phyloP scores from a whole-genome alignment of 2,797 vertebrate genomes.

The Amphiprion clarkii region DNA sequence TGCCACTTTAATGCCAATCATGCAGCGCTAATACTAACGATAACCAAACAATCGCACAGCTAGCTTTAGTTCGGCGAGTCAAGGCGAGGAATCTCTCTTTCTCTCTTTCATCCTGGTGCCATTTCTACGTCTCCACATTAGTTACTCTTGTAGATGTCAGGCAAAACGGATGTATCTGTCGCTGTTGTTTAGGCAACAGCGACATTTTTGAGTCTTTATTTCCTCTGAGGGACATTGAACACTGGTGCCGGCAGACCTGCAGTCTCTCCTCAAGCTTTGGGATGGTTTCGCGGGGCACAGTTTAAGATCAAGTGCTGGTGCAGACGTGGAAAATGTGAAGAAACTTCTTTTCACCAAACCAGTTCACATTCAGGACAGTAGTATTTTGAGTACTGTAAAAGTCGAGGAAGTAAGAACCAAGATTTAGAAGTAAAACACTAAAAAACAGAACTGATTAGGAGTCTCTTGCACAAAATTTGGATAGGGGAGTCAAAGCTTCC shows the following conservation, averaged over 20 bases:
- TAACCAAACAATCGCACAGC: constrained; percentile 26
- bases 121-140: constrained; percentile 63
- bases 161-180: constrained; percentile 81
- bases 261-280: constrained; percentile 80
- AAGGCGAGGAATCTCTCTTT: constrained; percentile 60
- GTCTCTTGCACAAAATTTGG: constrained; percentile 3
- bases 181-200: constrained; percentile 35
- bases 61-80: constrained; percentile 24
- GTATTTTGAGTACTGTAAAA: neutral
- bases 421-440: neutral
- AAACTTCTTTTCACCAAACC: constrained; percentile 30
- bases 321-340: neutral
- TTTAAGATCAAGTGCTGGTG: constrained; percentile 40
- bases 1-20: neutral
- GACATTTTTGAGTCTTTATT: constrained; percentile 64
- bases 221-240: constrained; percentile 71
- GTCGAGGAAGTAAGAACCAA: neutral
- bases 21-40: neutral
- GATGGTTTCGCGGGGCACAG: constrained; percentile 58
- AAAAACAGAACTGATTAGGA: neutral
- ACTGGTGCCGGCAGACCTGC: constrained; percentile 80
- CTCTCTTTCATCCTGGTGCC: constrained; percentile 84
- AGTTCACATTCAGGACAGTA: constrained; percentile 26
- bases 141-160: constrained; percentile 80
- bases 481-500: neutral